These are phyloP conservation scores for Synergus japonicus DNA, from an alignment of 2,888 invertebrate genomes.

Conservation along the genomic window DNA sequence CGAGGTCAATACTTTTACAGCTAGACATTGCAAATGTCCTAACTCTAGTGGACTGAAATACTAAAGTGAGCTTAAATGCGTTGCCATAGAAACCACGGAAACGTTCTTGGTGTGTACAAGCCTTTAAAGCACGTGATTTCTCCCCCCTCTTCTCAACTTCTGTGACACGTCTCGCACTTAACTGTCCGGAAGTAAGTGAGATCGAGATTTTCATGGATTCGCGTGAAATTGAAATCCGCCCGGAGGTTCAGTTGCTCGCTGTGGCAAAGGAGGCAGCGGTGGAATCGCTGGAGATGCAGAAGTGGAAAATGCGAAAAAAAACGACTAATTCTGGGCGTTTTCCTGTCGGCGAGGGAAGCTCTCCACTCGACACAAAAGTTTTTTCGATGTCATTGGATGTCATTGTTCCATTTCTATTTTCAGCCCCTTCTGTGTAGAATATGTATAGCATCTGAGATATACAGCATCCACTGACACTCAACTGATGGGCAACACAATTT, in stretches of 20 bases:
- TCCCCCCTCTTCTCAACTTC: slow-evolving; percentile 41
- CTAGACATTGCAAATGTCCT: slow-evolving; percentile 48
- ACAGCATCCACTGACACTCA: no score
- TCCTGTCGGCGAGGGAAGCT: slow-evolving; percentile 4
- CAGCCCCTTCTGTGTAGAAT: slow-evolving; percentile 4
- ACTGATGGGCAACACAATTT: no score
- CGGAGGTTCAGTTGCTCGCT: slow-evolving; percentile 23
- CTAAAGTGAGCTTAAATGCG: slow-evolving; percentile 68
- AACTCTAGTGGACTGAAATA: slow-evolving; percentile 61
- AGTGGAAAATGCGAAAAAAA: slow-evolving; percentile 1
- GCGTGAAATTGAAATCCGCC: slow-evolving; percentile 54
- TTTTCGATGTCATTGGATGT: no score
- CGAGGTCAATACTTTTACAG: slow-evolving; percentile 52
- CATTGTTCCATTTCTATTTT: not conserved
- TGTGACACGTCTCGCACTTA: slow-evolving; percentile 56
- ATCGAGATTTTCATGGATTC: slow-evolving; percentile 60
- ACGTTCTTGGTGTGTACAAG: slow-evolving; percentile 48
- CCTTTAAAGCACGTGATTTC: slow-evolving; percentile 44
- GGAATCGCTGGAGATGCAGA: slow-evolving; percentile 4
- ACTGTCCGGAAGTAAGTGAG: slow-evolving; percentile 60
- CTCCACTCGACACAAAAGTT: not conserved
- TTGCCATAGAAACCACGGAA: slow-evolving; percentile 66
- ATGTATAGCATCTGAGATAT: not conserved
- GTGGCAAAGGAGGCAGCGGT: not conserved
- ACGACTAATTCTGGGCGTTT: not conserved